These are phyloP conservation scores for Siniperca knerii DNA, from an alignment of 2,113 vertebrate genomes.

Conservation along the genomic window DNA sequence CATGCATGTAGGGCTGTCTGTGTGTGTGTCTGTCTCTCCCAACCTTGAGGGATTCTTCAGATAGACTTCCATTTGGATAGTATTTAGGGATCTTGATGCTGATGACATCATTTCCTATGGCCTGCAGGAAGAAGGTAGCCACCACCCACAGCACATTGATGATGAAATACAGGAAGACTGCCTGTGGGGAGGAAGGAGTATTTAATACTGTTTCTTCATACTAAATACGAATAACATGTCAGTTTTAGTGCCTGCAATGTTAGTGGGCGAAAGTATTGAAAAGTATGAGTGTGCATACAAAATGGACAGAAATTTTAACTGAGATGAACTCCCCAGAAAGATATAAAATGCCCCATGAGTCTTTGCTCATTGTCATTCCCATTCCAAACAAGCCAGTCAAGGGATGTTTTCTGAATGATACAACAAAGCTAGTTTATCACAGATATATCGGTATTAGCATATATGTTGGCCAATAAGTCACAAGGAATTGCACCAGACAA, in stretches of 20 bases:
- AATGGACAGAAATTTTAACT: neutral
- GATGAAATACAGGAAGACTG: constrained; percentile 87
- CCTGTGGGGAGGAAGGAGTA: constrained; percentile 65
- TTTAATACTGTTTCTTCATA: neutral
- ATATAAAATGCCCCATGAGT: neutral
- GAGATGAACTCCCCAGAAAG: neutral
- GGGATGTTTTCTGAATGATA: no score
- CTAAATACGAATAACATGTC: neutral
- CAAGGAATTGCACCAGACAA: no score
- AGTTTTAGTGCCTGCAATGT: neutral
- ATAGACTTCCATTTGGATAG: constrained; percentile 56
- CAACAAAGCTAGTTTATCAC: no score
- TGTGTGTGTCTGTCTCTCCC: neutral
- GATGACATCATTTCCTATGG: constrained; percentile 81
- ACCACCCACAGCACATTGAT: constrained; percentile 88
- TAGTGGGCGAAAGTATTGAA: neutral
- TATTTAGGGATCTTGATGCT: constrained; percentile 85
- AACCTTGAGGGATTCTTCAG: constrained; percentile 73
- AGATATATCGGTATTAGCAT: no score
- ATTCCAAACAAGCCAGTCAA: no score
- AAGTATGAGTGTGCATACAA: neutral
- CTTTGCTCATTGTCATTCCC: no score
- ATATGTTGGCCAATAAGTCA: no score
- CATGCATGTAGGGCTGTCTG: neutral
- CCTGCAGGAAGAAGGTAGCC: constrained; percentile 87